phyloP scores from a whole-genome alignment of 1,140 invertebrate genomes.

The Drosophila leontia region DNA sequence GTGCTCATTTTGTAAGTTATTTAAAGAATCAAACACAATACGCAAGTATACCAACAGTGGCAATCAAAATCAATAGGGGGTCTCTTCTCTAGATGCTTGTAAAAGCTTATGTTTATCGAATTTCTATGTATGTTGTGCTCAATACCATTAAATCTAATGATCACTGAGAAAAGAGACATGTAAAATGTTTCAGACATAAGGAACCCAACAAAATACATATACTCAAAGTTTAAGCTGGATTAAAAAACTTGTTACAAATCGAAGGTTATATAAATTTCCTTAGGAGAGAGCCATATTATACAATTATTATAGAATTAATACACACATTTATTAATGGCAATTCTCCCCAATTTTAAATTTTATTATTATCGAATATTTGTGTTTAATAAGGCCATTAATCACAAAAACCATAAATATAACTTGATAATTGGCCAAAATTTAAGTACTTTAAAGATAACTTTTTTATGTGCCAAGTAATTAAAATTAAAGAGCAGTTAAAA shows the following conservation, averaged over 20 bases:
- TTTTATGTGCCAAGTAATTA: not conserved
- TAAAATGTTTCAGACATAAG: not conserved
- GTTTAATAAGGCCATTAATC: not conserved
- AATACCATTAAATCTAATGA: slow-evolving; percentile 7
- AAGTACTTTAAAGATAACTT: not conserved
- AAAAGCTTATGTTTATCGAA: slow-evolving; percentile 10
- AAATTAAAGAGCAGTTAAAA: not conserved
- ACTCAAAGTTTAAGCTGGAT: too few species aligned
- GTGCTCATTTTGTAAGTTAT: not conserved
- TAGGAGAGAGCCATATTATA: not conserved
- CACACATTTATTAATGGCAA: not conserved
- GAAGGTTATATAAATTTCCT: too few species aligned
- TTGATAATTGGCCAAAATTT: not conserved
- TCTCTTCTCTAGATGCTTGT: not conserved
- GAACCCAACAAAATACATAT: not conserved
- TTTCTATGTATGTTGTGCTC: not conserved
- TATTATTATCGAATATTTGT: not conserved
- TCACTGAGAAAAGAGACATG: not conserved
- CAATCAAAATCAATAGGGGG: not conserved
- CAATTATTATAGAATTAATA: not conserved
- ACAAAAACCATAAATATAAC: not conserved
- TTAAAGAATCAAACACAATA: not conserved
- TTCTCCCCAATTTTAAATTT: not conserved
- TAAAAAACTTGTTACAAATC: too few species aligned
- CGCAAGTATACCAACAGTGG: not conserved